Conservation (phyloP, 2,797 vertebrate genomes). For the Chelmon rostratus region DNA sequence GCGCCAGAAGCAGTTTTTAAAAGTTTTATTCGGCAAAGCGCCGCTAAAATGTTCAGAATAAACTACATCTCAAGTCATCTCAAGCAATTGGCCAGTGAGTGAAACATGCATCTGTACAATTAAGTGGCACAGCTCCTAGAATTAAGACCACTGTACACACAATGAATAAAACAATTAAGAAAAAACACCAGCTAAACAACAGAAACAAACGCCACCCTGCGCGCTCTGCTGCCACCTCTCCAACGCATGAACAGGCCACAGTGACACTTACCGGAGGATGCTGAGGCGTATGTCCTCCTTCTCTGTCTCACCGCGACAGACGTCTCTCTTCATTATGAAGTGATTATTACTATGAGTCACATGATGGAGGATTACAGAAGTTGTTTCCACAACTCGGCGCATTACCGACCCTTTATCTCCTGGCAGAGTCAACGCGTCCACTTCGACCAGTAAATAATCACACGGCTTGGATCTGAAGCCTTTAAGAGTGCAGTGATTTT, state of each 20-base stretch:
- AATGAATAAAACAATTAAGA: neutral
- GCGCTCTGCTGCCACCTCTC: neutral
- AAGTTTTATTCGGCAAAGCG: neutral
- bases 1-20: neutral
- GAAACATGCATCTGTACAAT: neutral
- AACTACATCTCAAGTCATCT: constrained; percentile 11
- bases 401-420: constrained; percentile 60
- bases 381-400: constrained; percentile 72
- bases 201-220: neutral
- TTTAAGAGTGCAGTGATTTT: neutral
- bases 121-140: neutral
- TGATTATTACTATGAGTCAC: constrained; percentile 84
- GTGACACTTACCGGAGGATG: constrained; percentile 59
- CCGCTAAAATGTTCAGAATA: neutral
- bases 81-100: neutral
- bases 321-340: constrained; percentile 60
- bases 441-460: neutral
- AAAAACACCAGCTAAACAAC: neutral
- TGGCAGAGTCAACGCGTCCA: neutral
- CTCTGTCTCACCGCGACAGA: constrained; percentile 20
- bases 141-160: neutral
- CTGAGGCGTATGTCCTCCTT: constrained; percentile 6
- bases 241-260: neutral
- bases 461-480: neutral
- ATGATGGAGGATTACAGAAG: constrained; percentile 76